Percentiles rank a stretch among this genome's conserved stretches.
Conservation (phyloP, 2,113 vertebrate genomes). For the Mixornis gularis region DNA sequence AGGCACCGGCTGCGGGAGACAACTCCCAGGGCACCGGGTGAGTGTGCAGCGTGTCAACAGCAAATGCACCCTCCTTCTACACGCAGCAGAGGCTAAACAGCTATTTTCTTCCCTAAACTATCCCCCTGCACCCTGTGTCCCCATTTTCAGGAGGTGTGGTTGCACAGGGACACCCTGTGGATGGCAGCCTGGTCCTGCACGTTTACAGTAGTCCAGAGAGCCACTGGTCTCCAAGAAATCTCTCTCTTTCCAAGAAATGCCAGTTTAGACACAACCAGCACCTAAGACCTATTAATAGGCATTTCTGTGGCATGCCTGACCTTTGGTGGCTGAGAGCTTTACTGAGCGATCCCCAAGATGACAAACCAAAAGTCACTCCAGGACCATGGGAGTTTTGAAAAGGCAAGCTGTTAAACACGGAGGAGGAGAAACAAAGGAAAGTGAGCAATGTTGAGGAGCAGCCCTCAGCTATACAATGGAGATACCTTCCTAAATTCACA, state of each 20-base stretch:
- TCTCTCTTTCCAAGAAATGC: not conserved
- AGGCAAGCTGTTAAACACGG: not conserved
- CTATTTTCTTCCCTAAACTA: not conserved
- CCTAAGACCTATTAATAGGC: not conserved
- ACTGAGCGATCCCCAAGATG: not conserved
- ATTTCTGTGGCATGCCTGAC: not conserved
- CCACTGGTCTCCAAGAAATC: not conserved
- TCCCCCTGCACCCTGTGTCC: not conserved
- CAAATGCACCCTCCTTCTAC: not conserved
- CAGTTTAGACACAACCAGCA: not conserved
- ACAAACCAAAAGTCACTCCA: not conserved
- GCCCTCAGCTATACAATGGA: not conserved
- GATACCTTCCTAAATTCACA: not conserved
- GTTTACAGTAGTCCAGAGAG: not conserved
- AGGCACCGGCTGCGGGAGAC: not conserved
- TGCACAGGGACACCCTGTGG: not conserved
- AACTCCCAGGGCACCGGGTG: not conserved
- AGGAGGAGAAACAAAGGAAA: not conserved
- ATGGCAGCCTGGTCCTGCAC: not conserved
- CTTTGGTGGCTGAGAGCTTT: not conserved
- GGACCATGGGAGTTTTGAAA: not conserved
- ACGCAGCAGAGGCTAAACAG: accelerated
- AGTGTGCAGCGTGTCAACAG: accelerated
- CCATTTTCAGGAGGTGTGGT: not conserved
- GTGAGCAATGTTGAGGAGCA: accelerated